Base-by-base conservation (phyloP, 2,888 invertebrate genomes). In the Hyles lineata region DNA sequence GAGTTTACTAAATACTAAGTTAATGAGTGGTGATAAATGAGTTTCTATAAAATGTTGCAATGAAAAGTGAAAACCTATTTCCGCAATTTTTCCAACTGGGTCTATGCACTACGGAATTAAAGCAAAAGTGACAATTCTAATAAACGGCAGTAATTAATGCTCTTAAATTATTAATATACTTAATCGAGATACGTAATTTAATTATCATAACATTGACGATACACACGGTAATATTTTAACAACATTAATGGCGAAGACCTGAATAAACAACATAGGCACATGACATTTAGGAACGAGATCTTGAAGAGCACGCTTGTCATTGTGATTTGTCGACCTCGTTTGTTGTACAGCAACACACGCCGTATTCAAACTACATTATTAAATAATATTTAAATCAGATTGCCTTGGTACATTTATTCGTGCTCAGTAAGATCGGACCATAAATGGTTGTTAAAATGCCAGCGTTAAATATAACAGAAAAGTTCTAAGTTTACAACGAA, bases 261-360 rank as follows among this genome's bases (percentile, higher is more conserved):
- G 55, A n/a, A 55, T 55, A 55, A 55, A 19, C 55, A 55, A 55
- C n/a, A 19, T 55, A 17, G 6, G 8, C n/a, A n/a, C 19, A 17
- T 55, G 55, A 17, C 55, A 55, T 25, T 61, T 6, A 23, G 8
- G 2, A 7, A 23, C 11, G n/a, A 63, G 15, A 63, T 43, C 9
- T 19, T 62, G 32, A 62, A 62, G n/a, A 62, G 21, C 62, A 63
- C 35, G 63, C 35, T 63, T 63, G n/a, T 63, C 35, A 32, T 21
- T 15, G 43, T 43, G 43, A 29, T 61, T 25, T 61, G n/a, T 63
- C 43, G 63, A 63, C 43, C 63, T 63, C 43, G 43, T 63, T 63
- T 23, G 35, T 19, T 21, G 63, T n/a, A 43, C 63, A 21, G 32
- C 35, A 35, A 35, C n/a, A 19, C 8, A 21, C 35, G 32, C 9